phyloP scores from a whole-genome alignment of 2,113 vertebrate species.

The Cebus imitator region DNA sequence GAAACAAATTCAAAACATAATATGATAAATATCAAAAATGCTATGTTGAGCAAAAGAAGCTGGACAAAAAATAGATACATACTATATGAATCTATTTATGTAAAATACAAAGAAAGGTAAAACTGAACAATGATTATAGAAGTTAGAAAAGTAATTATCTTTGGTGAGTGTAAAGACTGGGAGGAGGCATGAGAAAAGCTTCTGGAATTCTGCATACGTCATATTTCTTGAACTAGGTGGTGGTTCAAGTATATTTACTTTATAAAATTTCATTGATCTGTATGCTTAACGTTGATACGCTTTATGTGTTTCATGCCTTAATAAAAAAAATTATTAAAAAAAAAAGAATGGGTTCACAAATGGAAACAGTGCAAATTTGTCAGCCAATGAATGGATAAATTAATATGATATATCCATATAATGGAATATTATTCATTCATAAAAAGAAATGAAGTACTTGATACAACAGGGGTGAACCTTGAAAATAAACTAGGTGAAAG shows the following conservation, averaged over 20 bases:
- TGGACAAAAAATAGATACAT: neutral
- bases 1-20: neutral
- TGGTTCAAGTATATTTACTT: neutral
- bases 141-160: neutral
- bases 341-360: neutral
- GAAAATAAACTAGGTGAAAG: neutral
- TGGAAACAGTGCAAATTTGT: neutral
- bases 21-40: neutral
- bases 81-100: neutral
- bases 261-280: neutral
- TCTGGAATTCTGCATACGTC: neutral
- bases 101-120: neutral
- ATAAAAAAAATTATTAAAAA: slow-evolving; percentile 8
- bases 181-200: neutral
- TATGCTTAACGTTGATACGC: neutral
- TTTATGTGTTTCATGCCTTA: neutral
- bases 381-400: neutral
- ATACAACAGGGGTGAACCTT: neutral
- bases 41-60: neutral
- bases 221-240: neutral
- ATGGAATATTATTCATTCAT: neutral
- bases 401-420: neutral
- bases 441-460: neutral
- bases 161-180: neutral
- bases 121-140: neutral